These are phyloP conservation scores for Merops nubicus DNA, from an alignment of 2,113 vertebrate species.

Conservation along the genomic window DNA sequence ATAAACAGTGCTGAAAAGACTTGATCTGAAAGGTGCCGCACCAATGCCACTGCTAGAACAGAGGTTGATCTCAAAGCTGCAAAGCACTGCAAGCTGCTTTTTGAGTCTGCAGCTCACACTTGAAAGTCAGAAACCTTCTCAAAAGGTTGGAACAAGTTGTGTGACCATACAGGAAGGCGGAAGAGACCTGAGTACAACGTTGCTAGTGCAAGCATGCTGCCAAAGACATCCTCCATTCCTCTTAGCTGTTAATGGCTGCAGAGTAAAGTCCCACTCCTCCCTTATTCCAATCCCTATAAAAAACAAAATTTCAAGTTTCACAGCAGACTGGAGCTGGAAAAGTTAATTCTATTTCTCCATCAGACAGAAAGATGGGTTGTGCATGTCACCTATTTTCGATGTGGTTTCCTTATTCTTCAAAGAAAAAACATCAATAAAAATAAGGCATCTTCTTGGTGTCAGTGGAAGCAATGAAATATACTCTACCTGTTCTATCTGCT, in stretches of 20 bases:
- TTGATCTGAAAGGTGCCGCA: conserved; percentile 61
- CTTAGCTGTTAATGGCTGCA: neutral
- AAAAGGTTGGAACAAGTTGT: neutral
- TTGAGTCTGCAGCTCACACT: neutral
- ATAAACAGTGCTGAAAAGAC: conserved; percentile 72
- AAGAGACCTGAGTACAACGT: neutral
- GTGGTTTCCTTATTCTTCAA: neutral
- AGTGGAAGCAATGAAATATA: neutral
- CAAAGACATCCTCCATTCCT: neutral
- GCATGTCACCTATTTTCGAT: neutral
- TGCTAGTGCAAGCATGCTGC: conserved; percentile 19
- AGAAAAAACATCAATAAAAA: neutral
- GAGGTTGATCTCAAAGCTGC: conserved; percentile 43
- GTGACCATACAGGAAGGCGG: neutral
- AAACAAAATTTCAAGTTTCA: neutral
- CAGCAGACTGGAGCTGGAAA: neutral
- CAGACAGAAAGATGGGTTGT: neutral
- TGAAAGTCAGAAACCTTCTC: neutral
- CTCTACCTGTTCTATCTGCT: neutral
- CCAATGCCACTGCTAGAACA: neutral
- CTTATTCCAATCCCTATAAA: neutral
- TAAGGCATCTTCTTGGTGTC: neutral
- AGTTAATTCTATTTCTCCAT: neutral
- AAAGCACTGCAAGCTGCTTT: conserved; percentile 52
- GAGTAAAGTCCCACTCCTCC: neutral